These are phyloP conservation scores for Euthynnus affinis DNA, from an alignment of 2,797 vertebrate genomes.

Conservation along the genomic window DNA sequence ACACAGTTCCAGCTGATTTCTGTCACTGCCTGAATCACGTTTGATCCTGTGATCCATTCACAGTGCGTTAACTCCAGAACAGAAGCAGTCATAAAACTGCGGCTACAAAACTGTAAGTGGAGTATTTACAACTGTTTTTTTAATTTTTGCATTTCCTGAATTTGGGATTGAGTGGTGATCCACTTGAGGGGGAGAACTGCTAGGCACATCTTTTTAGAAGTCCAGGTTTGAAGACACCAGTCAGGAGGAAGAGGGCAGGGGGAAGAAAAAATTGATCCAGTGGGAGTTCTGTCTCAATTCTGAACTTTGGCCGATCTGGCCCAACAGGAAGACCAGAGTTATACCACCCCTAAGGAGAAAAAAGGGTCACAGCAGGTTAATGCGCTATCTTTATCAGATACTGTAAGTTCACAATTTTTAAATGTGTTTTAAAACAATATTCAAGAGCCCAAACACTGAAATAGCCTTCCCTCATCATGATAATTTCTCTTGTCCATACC, in stretches of 20 bases:
- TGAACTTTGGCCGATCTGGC: slow-evolving; percentile 50
- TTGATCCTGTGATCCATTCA: slow-evolving; percentile 41
- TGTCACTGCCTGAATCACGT: slow-evolving; percentile 35
- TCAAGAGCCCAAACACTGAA: no score
- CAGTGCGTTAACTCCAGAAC: slow-evolving; percentile 35
- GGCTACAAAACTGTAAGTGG: slow-evolving; percentile 51
- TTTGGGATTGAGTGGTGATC: slow-evolving; percentile 42
- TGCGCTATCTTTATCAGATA: not conserved
- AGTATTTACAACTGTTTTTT: not conserved
- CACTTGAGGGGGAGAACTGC: slow-evolving; percentile 21
- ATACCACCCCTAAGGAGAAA: slow-evolving; percentile 45
- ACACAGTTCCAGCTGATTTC: slow-evolving; percentile 37
- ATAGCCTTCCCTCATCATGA: no score
- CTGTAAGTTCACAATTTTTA: not conserved
- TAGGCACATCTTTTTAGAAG: slow-evolving; percentile 42
- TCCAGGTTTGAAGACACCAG: slow-evolving; percentile 41
- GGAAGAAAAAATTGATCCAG: slow-evolving; percentile 49
- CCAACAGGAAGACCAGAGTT: slow-evolving; percentile 64
- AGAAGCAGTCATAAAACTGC: slow-evolving; percentile 53
- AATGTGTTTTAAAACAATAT: not conserved
- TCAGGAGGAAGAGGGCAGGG: slow-evolving; percentile 27
- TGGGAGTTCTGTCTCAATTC: slow-evolving; percentile 44
- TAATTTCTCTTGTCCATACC: not conserved
- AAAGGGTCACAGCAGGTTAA: slow-evolving; percentile 42
- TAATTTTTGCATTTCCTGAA: slow-evolving; percentile 21